Conservation (phyloP, 2,797 vertebrate species). For the Tapera naevia region DNA sequence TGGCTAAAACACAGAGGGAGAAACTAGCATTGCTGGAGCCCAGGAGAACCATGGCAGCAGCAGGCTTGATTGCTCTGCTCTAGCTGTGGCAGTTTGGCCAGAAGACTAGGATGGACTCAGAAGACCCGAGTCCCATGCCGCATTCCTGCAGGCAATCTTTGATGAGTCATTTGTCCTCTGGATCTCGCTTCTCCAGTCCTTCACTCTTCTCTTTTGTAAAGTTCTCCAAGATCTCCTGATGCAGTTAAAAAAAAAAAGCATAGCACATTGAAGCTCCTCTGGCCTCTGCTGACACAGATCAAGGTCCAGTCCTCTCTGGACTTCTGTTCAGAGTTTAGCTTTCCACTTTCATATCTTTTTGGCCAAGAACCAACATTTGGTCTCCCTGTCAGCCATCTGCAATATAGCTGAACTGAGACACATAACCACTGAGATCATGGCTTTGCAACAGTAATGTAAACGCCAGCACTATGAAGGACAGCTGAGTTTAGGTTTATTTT, state of each 20-base stretch:
- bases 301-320: not conserved
- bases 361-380: not conserved
- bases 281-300: not conserved
- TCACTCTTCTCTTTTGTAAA: not conserved
- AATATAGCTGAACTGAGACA: not conserved
- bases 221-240: not conserved
- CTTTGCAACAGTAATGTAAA: not conserved
- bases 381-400: slow-evolving; percentile 33
- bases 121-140: fast-evolving
- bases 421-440: not conserved
- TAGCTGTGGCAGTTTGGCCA: not conserved
- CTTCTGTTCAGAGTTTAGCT: not conserved
- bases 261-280: not conserved
- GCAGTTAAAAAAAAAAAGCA: no score
- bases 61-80: not conserved
- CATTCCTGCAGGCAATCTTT: not conserved
- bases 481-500: not conserved
- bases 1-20: not conserved
- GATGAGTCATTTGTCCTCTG: not conserved
- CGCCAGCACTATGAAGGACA: not conserved
- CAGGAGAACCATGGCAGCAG: not conserved
- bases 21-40: not conserved
- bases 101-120: fast-evolving
- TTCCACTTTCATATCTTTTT: not conserved
- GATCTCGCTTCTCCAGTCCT: not conserved